Conservation (phyloP, 2,888 invertebrate genomes). For the Caenorhabditis sinica region DNA sequence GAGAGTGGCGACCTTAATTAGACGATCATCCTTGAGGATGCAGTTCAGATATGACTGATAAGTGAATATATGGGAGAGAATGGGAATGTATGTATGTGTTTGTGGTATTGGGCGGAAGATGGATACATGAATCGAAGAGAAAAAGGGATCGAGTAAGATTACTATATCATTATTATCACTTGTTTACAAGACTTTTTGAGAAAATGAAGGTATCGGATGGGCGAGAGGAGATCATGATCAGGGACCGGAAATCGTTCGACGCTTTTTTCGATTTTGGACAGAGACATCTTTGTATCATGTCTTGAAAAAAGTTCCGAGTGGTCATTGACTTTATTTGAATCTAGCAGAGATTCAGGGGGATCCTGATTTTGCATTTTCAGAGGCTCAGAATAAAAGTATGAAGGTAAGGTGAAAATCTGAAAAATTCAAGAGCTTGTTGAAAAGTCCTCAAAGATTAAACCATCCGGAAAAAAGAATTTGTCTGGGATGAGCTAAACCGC, state of each 20-base stretch:
- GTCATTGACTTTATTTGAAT: too few species aligned
- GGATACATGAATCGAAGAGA: not conserved
- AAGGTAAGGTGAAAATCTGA: too few species aligned
- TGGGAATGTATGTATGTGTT: slow-evolving; percentile 3
- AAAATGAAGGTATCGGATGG: not conserved
- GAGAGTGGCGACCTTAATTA: slow-evolving; percentile 57
- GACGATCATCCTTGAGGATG: slow-evolving; percentile 57
- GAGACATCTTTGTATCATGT: too few species aligned
- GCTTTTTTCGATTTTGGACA: too few species aligned
- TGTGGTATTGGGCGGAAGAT: slow-evolving; percentile 15
- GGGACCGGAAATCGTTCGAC: not conserved
- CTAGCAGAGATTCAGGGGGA: too few species aligned
- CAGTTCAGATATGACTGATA: slow-evolving; percentile 57
- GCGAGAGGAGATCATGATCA: not conserved
- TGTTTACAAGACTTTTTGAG: not conserved
- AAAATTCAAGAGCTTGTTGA: too few species aligned
- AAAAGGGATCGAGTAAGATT: slow-evolving; percentile 24
- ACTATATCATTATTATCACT: slow-evolving; percentile 29
- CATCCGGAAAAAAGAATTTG: too few species aligned
- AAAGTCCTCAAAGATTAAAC: too few species aligned
- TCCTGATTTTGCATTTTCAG: too few species aligned
- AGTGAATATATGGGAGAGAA: slow-evolving; percentile 39
- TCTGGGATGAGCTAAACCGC: too few species aligned
- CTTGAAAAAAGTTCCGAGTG: too few species aligned
- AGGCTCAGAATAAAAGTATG: too few species aligned